Percentiles rank a stretch among this genome's conserved stretches.
phyloP scores from a whole-genome alignment of 2,113 vertebrate genomes.

The Rhinichthys klamathensis region DNA sequence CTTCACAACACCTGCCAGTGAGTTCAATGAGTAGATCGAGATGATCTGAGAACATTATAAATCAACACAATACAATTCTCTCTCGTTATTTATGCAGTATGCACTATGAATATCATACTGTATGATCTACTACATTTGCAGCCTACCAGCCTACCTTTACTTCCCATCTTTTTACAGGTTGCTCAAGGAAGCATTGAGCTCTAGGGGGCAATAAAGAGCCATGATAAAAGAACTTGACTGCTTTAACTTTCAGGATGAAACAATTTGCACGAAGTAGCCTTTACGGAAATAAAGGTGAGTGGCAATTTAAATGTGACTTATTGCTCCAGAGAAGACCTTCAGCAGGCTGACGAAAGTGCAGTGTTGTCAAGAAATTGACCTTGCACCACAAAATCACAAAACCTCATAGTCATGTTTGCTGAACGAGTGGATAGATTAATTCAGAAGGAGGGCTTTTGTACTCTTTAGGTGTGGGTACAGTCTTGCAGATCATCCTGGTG shows the following conservation, averaged over 20 bases:
- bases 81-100: background rate
- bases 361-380: background rate
- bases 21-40: no score
- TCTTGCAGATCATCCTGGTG: background rate
- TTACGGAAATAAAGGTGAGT: background rate
- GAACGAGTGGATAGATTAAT: background rate
- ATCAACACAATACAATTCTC: no score
- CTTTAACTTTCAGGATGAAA: background rate
- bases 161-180: background rate
- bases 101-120: background rate
- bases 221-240: background rate
- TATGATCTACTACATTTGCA: no score
- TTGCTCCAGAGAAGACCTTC: slow-evolving; percentile 3
- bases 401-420: background rate
- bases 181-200: background rate
- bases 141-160: no score
- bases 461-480: background rate
- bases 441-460: background rate
- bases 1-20: no score
- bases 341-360: slow-evolving; percentile 11
- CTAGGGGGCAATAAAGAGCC: slow-evolving; percentile 23
- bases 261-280: background rate
- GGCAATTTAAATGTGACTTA: slow-evolving; percentile 14
- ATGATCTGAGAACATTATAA: no score
- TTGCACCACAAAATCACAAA: slow-evolving; percentile 16